Conservation (phyloP, 2,888 invertebrate species). For the Choreutis nemorana region DNA sequence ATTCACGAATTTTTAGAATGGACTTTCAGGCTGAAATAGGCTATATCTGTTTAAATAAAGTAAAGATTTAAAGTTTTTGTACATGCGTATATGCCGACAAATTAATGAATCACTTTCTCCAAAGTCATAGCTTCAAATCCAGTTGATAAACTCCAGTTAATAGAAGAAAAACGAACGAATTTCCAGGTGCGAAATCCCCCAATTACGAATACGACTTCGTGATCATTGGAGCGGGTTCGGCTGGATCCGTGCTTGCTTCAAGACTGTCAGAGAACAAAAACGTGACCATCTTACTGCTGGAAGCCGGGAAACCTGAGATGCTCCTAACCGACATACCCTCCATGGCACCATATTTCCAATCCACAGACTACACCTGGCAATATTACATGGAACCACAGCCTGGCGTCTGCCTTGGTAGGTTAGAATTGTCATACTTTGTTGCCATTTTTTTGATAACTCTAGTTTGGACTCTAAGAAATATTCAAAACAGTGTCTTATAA, state of each 20-base stretch:
- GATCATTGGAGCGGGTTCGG: slow-evolving; percentile 66
- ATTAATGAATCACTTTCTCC: not conserved
- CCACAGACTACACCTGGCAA: slow-evolving; percentile 68
- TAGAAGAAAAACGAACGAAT: too few relatives aligned
- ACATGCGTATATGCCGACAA: too few relatives aligned
- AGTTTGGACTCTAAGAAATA: not conserved
- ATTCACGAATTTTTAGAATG: too few relatives aligned
- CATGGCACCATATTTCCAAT: slow-evolving; percentile 63
- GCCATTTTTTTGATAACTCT: not conserved
- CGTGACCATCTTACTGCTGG: slow-evolving; percentile 68
- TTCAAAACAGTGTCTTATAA: not conserved
- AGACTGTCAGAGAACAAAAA: slow-evolving; percentile 50
- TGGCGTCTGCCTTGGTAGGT: slow-evolving; percentile 52
- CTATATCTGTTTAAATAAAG: too few relatives aligned
- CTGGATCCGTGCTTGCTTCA: slow-evolving; percentile 61
- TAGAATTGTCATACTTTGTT: too few relatives aligned
- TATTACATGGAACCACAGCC: slow-evolving; percentile 68
- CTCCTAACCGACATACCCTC: slow-evolving; percentile 60
- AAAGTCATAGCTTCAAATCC: not conserved
- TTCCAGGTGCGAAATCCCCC: slow-evolving; percentile 30
- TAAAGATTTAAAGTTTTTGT: too few relatives aligned
- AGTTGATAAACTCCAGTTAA: too few relatives aligned
- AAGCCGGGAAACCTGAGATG: slow-evolving; percentile 54
- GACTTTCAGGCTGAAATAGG: too few relatives aligned
- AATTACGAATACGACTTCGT: slow-evolving; percentile 61